These are phyloP conservation scores for Idris sp. DNA, from an alignment of 1,140 invertebrate genomes.

Conservation along the genomic window DNA sequence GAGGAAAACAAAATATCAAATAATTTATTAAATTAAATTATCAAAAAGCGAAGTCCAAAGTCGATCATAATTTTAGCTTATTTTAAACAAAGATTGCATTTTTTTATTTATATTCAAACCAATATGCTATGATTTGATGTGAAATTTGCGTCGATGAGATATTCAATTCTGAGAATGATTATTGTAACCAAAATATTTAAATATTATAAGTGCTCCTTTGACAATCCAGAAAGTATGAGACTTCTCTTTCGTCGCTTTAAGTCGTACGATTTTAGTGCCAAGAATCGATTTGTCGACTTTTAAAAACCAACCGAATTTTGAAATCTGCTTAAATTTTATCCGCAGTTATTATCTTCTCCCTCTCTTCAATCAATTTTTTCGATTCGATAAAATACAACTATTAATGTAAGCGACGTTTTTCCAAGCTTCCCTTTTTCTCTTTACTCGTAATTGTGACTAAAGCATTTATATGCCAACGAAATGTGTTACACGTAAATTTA, in stretches of 20 bases:
- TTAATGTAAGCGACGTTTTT: conserved; percentile 30
- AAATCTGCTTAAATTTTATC: conserved; percentile 16
- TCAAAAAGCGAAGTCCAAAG: too few relatives aligned
- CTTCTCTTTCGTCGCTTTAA: conserved; percentile 20
- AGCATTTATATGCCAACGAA: too few relatives aligned
- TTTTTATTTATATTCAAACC: too few relatives aligned
- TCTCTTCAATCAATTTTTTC: conserved; percentile 16
- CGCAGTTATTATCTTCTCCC: too few relatives aligned
- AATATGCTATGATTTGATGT: too few relatives aligned
- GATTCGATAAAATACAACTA: conserved; percentile 9
- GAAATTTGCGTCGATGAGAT: conserved; percentile 14
- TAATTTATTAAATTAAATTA: too few relatives aligned
- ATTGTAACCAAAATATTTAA: too few relatives aligned
- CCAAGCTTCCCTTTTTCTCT: conserved; percentile 36
- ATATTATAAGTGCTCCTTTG: too few relatives aligned
- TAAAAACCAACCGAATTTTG: conserved; percentile 15
- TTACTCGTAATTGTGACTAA: too few relatives aligned
- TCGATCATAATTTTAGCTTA: too few relatives aligned
- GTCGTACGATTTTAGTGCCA: conserved; percentile 48
- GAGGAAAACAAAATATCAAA: conserved; percentile 10
- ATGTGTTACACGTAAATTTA: background rate
- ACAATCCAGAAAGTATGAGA: conserved; percentile 42
- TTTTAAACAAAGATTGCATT: too few relatives aligned
- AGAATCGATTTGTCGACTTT: conserved; percentile 23
- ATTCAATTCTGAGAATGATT: background rate